Evolutionary conservation across 2,113 vertebrate species (phyloP), one percentile per base, ranked within the genome.

Genomic region (Dermatemys mawii): DNA sequence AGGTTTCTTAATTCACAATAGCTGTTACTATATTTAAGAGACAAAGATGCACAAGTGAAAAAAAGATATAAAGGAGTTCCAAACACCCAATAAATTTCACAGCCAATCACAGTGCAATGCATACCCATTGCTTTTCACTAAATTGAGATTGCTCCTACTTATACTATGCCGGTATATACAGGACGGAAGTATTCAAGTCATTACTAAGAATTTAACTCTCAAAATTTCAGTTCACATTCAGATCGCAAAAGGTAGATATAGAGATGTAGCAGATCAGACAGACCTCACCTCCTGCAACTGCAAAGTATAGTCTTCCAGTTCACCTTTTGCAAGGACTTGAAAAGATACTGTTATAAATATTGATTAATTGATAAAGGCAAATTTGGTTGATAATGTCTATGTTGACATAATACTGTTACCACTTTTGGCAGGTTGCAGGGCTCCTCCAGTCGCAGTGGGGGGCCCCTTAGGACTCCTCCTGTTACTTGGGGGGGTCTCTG

Each of bases 211-310:
- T 70, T 81, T 91, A 60, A 95, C 60, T 92, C 60, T 90, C 90
- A 92, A 88, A 94, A 96, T 93, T 89, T 94, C 90, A 79, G 83
- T 86, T 93, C 89, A 96, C 95, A 95, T 95, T 63, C 94, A 97
- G 95, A 95, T 89, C 41, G 87, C 81, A 93, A 78, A 92, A 95
- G 49, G 11, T 8, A 76, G 92, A 92, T 38, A 70, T 38, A 81
- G 84, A 91, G 78, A 88, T 32, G 11, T 86, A 78, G 24, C 24
- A 86, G 67, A 84, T 94, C 8, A 4, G 89, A 81, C 91, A 82
- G 50, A 93, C 89, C 67, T 88, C 46, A 91, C 1, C 21, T 32
- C 29, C 32, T 63, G 13, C 60, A 63, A 63, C n/a, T 38, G 70
- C 27, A 44, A 17, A 29, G 26, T 4, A 2, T 88, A 83, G 4